phyloP scores from a whole-genome alignment of 2,113 vertebrate genomes.

The Polypterus senegalus region DNA sequence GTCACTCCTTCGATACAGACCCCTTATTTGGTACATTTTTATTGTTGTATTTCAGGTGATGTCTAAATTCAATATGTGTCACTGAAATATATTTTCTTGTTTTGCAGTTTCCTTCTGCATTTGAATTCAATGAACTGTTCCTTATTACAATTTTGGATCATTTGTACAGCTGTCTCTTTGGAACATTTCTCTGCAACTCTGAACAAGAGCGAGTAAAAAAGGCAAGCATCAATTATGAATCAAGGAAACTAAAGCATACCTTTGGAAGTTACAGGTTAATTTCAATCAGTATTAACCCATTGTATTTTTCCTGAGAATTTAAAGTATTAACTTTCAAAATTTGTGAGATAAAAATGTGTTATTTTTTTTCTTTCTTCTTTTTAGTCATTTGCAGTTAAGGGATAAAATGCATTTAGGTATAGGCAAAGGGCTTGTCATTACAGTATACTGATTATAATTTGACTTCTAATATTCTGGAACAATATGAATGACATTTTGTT shows the following conservation, averaged over 20 bases:
- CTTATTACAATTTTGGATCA: constrained; percentile 88
- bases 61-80: constrained; percentile 13
- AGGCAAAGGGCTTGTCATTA: too few relatives aligned
- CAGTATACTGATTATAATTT: too few relatives aligned
- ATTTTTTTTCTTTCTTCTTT: too few relatives aligned
- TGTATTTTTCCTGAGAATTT: too few relatives aligned
- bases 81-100: constrained; percentile 16
- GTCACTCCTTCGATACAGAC: too few relatives aligned
- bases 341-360: too few relatives aligned
- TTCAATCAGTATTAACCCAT: too few relatives aligned
- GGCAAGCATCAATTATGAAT: constrained; percentile 35
- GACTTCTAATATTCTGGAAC: too few relatives aligned
- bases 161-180: constrained; percentile 92
- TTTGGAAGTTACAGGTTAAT: not conserved
- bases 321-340: too few relatives aligned
- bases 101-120: constrained; percentile 81
- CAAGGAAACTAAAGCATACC: not conserved
- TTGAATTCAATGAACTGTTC: constrained; percentile 92
- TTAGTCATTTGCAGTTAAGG: too few relatives aligned
- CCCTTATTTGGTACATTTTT: not conserved
- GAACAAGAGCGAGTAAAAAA: constrained; percentile 72
- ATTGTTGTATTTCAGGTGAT: constrained; percentile 7
- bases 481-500: too few relatives aligned
- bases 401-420: too few relatives aligned
- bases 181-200: constrained; percentile 85